These are phyloP conservation scores for Pseudococcus jackbeardsleyi DNA, from an alignment of 2,888 invertebrate species.

Conservation along the genomic window DNA sequence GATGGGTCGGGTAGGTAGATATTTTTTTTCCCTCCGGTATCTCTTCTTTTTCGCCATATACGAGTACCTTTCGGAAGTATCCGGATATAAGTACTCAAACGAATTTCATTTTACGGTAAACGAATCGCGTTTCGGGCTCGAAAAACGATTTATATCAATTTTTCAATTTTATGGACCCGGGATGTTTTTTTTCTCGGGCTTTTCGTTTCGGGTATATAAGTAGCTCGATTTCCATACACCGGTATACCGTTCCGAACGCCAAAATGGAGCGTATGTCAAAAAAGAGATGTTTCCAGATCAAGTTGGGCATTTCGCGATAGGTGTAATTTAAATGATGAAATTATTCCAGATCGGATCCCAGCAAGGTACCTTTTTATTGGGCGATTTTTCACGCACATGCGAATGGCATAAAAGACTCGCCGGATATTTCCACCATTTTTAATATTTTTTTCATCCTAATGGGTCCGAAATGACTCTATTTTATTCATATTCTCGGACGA, in stretches of 20 bases:
- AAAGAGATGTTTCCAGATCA: not conserved
- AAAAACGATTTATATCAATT: conserved; percentile 23
- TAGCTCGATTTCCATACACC: not conserved
- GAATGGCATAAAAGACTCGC: not conserved
- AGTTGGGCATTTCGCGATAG: not conserved
- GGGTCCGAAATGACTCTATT: too few species aligned
- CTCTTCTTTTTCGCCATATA: not conserved
- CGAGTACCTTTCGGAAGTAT: not conserved
- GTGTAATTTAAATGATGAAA: not conserved
- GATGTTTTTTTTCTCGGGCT: not conserved
- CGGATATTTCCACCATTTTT: too few species aligned
- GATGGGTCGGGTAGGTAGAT: not conserved
- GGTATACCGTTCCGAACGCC: not conserved
- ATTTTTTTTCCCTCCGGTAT: not conserved
- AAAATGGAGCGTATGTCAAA: not conserved
- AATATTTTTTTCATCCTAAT: too few species aligned
- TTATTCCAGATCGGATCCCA: not conserved
- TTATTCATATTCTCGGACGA: too few species aligned
- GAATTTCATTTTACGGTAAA: conserved; percentile 28
- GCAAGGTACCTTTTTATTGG: not conserved
- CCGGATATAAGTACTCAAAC: conserved; percentile 20
- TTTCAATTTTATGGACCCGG: conserved; percentile 3
- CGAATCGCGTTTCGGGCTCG: conserved; percentile 2
- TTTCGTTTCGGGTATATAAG: not conserved
- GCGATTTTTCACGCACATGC: not conserved